Conservation (phyloP, 2,113 vertebrate genomes). For the Gracilinanus agilis region DNA sequence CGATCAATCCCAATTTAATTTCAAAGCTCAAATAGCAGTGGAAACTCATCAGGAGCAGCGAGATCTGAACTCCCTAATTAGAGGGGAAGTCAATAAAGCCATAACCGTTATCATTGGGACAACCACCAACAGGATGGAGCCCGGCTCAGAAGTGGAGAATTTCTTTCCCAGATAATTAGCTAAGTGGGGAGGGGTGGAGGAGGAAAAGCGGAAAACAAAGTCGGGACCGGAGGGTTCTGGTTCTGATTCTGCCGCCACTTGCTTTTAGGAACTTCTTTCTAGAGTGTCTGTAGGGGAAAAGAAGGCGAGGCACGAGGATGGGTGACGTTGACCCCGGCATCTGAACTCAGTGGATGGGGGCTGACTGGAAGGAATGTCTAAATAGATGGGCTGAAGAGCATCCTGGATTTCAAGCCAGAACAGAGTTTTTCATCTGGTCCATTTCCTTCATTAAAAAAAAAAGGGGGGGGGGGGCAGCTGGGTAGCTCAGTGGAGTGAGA, state of each 20-base stretch:
- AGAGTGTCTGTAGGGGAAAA: not conserved
- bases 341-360: not conserved
- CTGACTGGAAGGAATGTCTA: not conserved
- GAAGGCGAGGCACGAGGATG: not conserved
- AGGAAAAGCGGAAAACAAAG: not conserved
- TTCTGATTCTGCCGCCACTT: not conserved
- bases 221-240: not conserved
- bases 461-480: no score
- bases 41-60: slow-evolving; percentile 69
- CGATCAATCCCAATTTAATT: slow-evolving; percentile 75
- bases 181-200: not conserved
- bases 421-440: not conserved
- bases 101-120: slow-evolving; percentile 36
- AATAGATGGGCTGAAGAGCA: not conserved
- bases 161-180: slow-evolving; percentile 38
- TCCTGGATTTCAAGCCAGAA: not conserved
- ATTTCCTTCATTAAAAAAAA: not conserved
- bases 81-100: slow-evolving; percentile 68
- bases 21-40: slow-evolving; percentile 65
- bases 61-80: slow-evolving; percentile 68
- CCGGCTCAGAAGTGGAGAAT: not conserved
- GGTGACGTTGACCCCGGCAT: not conserved
- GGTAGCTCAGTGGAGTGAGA: no score
- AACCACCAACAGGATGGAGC: not conserved
- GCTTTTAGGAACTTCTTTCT: not conserved